These are phyloP conservation scores for Holothuria leucospilota DNA, from an alignment of 53 echinoderm and acorn worm genomes.

Conservation along the genomic window DNA sequence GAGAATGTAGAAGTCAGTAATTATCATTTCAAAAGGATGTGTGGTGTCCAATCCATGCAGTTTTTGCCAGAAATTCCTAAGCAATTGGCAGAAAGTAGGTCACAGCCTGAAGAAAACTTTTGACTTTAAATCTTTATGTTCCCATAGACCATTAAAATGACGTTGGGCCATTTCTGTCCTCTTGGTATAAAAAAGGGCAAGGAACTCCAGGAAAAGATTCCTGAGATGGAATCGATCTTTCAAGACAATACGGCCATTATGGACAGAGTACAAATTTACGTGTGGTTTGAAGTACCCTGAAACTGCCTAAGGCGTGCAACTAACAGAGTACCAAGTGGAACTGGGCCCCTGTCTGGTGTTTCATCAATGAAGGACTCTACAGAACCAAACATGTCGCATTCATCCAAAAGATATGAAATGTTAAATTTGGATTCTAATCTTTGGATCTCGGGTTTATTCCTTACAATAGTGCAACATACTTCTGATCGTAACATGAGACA, in stretches of 20 bases:
- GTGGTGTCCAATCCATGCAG: not conserved
- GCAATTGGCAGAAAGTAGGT: not conserved
- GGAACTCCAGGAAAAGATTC: not conserved
- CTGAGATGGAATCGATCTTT: not conserved
- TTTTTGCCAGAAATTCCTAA: not conserved
- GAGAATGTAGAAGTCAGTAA: not conserved
- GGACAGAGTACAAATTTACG: not conserved
- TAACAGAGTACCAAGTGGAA: not conserved
- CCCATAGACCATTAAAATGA: constrained; percentile 4
- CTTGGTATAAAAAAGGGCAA: not conserved
- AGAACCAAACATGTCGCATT: not conserved
- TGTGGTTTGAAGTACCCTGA: not conserved
- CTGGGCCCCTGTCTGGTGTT: not conserved
- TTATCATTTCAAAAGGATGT: not conserved
- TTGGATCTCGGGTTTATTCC: not conserved
- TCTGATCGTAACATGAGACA: not conserved
- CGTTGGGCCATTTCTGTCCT: not conserved
- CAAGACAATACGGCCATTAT: not conserved
- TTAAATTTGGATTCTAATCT: not conserved
- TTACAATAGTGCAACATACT: not conserved
- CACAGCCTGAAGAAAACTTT: not conserved
- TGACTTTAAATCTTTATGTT: not conserved
- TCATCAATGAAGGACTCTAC: not conserved
- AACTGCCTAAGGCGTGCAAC: not conserved
- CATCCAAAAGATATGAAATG: not conserved